Evolutionary conservation across 1,140 invertebrate species (phyloP).

Genomic region (Episyrphus balteatus): DNA sequence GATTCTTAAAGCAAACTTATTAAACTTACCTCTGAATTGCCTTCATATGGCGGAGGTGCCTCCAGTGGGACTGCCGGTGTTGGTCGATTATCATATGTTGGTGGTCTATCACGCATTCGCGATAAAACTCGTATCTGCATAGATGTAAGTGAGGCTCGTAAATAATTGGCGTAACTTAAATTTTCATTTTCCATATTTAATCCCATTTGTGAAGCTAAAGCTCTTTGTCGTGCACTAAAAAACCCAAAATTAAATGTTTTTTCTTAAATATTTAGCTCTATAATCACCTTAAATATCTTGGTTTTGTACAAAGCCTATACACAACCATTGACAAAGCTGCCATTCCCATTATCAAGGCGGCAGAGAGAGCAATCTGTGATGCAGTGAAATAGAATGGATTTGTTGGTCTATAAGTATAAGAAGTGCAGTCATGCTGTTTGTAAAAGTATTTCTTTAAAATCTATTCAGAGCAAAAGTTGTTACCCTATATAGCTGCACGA

Average conservation of each 20-base stretch:
- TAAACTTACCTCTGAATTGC: neutral
- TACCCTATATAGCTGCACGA: no score
- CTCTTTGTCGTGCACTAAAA: neutral
- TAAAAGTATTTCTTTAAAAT: no score
- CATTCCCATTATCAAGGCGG: constrained; percentile 2
- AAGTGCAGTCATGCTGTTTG: no score
- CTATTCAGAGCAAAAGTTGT: no score
- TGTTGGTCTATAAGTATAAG: neutral
- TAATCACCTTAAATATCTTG: neutral
- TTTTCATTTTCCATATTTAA: neutral
- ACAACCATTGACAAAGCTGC: constrained; percentile 1
- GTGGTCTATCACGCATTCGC: constrained; percentile 5
- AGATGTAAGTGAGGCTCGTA: constrained; percentile 2
- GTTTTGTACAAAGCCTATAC: constrained; percentile 1
- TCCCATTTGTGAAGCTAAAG: neutral
- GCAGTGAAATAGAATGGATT: neutral
- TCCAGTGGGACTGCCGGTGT: no score
- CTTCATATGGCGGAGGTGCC: neutral
- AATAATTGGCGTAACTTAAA: neutral
- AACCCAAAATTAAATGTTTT: neutral
- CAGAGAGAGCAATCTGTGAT: constrained; percentile 1
- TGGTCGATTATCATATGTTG: constrained; percentile 1
- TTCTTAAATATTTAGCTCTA: neutral
- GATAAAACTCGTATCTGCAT: constrained; percentile 1
- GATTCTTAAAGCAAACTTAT: no score